phyloP scores from a whole-genome alignment of 2,113 vertebrate genomes.

The Hyla sarda region DNA sequence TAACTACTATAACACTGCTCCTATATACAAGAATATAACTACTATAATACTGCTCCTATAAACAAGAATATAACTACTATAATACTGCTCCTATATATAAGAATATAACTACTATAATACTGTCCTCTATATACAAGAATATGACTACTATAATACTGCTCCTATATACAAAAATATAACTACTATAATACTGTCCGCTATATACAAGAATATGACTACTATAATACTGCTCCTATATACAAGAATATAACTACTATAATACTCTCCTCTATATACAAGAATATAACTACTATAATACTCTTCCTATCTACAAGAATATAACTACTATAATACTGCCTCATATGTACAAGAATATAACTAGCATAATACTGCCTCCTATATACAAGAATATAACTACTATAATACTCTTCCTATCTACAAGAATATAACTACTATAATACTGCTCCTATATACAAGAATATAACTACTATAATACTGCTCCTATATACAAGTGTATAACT shows the following conservation, averaged over 20 bases:
- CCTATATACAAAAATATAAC: background rate
- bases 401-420: background rate
- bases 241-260: background rate
- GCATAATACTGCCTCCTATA: no score
- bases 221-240: background rate
- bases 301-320: background rate
- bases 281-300: background rate
- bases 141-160: background rate
- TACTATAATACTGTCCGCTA: background rate
- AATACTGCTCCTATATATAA: background rate
- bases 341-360: no score
- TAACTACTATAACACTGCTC: background rate
- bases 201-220: no score
- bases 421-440: conserved; percentile 2
- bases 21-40: background rate
- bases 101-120: background rate
- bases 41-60: background rate
- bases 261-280: no score
- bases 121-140: background rate
- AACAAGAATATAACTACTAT: conserved; percentile 12
- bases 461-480: conserved; percentile 5
- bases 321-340: no score
- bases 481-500: background rate
- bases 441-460: background rate
- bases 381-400: conserved; percentile 8